These are phyloP conservation scores for Smutsia temminckii DNA, from an alignment of 2,797 vertebrate genomes.

Conservation along the genomic window DNA sequence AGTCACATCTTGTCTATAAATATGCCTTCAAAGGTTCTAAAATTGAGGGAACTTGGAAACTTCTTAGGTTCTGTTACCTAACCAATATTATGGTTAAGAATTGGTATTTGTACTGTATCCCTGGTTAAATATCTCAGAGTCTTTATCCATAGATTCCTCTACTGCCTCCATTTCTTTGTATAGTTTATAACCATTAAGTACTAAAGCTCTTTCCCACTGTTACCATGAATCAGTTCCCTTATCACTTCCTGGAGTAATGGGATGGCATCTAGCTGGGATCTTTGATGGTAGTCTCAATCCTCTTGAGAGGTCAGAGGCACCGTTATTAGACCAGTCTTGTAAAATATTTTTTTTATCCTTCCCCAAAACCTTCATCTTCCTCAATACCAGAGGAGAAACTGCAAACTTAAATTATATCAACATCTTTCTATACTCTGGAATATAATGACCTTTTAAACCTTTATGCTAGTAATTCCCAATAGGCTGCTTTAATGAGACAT, in stretches of 20 bases:
- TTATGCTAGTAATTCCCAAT: neutral
- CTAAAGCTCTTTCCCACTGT: neutral
- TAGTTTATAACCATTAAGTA: neutral
- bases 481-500: neutral
- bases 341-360: neutral
- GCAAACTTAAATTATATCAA: neutral
- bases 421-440: neutral
- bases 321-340: neutral
- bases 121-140: neutral
- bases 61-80: conserved; percentile 27
- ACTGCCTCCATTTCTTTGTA: neutral
- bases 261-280: neutral
- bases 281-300: conserved; percentile 18
- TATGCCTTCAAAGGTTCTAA: conserved; percentile 16
- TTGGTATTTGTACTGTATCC: conserved; percentile 11
- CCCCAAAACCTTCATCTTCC: neutral
- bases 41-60: conserved; percentile 27
- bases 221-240: neutral
- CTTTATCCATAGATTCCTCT: neutral
- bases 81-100: neutral
- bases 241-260: neutral
- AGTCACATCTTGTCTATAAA: conserved; percentile 39
- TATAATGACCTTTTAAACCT: neutral
- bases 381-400: neutral
- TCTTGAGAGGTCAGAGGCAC: neutral